These are phyloP conservation scores for Acridotheres tristis DNA, from an alignment of 2,797 vertebrate genomes.

Conservation along the genomic window DNA sequence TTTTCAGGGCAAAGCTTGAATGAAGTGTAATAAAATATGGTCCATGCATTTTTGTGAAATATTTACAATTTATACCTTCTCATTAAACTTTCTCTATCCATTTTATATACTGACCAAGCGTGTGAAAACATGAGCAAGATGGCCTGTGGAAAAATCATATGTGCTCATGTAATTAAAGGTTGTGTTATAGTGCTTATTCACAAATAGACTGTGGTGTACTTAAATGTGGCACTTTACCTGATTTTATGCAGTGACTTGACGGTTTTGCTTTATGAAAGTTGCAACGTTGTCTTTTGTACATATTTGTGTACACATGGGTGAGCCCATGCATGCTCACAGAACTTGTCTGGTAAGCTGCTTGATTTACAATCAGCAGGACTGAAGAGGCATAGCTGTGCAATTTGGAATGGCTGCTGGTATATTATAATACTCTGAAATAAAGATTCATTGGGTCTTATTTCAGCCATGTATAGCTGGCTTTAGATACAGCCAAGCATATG, in stretches of 20 bases:
- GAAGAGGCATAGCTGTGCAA: background rate
- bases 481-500: background rate
- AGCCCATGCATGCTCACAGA: background rate
- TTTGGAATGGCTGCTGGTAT: background rate
- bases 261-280: background rate
- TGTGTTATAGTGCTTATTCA: conserved; percentile 1
- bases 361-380: background rate
- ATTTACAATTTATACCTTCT: background rate
- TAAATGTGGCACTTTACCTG: background rate
- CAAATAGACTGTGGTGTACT: background rate
- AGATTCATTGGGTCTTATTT: background rate
- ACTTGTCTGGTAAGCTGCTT: background rate
- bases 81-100: background rate
- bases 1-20: background rate
- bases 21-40: background rate
- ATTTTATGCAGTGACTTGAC: background rate
- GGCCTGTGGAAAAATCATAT: conserved; percentile 8
- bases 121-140: background rate
- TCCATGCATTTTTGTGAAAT: background rate
- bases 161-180: conserved; percentile 34
- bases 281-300: fast-evolving
- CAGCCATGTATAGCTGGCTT: background rate
- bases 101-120: background rate
- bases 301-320: background rate
- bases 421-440: background rate